Base-by-base conservation (phyloP, 2,113 vertebrate species). In the Stigmatopora nigra region DNA sequence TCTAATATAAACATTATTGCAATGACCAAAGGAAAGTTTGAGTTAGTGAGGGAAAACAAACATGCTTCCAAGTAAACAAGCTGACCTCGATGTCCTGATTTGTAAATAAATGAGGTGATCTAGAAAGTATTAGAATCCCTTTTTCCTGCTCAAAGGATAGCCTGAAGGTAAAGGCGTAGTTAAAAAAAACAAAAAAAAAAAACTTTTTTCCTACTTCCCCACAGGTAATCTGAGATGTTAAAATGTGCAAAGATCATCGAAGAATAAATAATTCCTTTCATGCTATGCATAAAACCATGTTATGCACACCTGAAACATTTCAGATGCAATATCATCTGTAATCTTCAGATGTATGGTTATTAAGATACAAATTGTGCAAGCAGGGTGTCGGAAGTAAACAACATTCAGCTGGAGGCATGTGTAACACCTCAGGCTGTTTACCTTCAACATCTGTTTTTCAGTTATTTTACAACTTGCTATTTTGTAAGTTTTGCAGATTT, bases 161-260 rank as follows among this genome's bases (percentile, higher is more conserved):
- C 55, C 67, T 87, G 84, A 86, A 80, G 83, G 53, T 82, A 86
- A 41, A 83, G 56, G 82, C 80, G 80, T 84, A 71, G 64, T 3
- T 61, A 62, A 1, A 11, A 19, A 78, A 70, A 63, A 68, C 61
- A 25, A 14, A 58, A 47, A 1, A 63, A 68, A 63, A 31, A 14
- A 58, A 45, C 0, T 2, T 13, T 3, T 19, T 55, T 22, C 65
- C 59, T 12, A 65, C 65, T 53, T 1, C 19, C 61, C 36, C 49
- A 52, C 36, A 57, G 45, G 47, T 55, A 55, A 64, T 63, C 4
- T 19, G 8, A 3, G 35, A 60, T 7, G 5, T 20, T 44, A 10
- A 44, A 60, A 44, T 44, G 58, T 15, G n/a, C 58, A 44, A 41
- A 20, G n/a, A 20, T 19, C 3, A 13, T 38, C 31, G 1, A 2